Conservation (phyloP, 2,888 invertebrate species). For the Amiota communis region DNA sequence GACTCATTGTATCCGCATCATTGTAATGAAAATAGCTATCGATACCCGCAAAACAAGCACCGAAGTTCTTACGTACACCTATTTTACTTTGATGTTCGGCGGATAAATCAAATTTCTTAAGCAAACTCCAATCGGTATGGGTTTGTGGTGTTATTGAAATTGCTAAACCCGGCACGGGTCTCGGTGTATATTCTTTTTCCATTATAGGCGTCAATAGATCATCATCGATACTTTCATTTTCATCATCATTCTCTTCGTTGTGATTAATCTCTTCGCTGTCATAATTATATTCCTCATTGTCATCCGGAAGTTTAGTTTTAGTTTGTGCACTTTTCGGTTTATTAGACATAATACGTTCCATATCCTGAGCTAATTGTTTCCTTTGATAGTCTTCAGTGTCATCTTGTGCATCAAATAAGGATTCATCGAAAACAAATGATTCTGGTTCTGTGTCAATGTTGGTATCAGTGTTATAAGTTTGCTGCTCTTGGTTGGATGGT, state of each 20-base stretch:
- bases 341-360: constrained; percentile 73
- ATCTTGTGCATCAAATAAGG: constrained; percentile 61
- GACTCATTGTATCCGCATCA: constrained; percentile 88
- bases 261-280: constrained; percentile 26
- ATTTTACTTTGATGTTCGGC: constrained; percentile 61
- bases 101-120: constrained; percentile 65
- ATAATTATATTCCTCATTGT: constrained; percentile 31
- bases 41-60: constrained; percentile 86
- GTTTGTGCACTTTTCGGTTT: constrained; percentile 47
- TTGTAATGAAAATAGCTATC: constrained; percentile 92
- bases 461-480: background rate
- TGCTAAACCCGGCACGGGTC: constrained; percentile 13
- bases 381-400: constrained; percentile 68
- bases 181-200: constrained; percentile 24
- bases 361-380: constrained; percentile 71
- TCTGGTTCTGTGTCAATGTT: constrained; percentile 33
- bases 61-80: constrained; percentile 69
- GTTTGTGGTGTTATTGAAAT: constrained; percentile 56
- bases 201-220: constrained; percentile 56
- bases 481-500: constrained; percentile 23
- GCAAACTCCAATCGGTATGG: constrained; percentile 67
- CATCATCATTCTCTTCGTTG: constrained; percentile 22
- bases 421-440: constrained; percentile 60
- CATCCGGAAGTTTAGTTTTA: constrained; percentile 17
- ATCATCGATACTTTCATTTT: constrained; percentile 40